phyloP scores from a whole-genome alignment of 2,113 vertebrate species.

The Paracanthobrama guichenoti region DNA sequence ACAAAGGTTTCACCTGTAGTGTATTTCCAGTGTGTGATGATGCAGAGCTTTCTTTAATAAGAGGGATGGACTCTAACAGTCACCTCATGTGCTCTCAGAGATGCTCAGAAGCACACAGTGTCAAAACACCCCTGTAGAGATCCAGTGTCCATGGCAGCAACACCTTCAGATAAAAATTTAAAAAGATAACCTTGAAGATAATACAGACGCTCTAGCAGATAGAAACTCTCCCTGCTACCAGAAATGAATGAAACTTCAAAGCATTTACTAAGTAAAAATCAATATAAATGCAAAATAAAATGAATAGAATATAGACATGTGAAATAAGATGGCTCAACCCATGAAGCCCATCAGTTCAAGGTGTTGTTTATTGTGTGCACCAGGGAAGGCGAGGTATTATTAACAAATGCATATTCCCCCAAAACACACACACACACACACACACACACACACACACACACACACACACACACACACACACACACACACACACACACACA shows the following conservation, averaged over 20 bases:
- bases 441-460: no score
- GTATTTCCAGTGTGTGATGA: neutral
- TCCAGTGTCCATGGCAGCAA: neutral
- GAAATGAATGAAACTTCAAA: neutral
- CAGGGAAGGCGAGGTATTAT: no score
- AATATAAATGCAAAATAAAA: neutral
- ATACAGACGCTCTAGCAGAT: neutral
- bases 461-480: no score
- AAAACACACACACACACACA: no score
- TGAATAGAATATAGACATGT: neutral
- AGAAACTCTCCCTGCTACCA: neutral
- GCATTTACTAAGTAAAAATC: neutral
- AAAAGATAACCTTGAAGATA: constrained; percentile 1
- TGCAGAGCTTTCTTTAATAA: neutral
- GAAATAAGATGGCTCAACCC: no score
- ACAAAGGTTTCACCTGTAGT: neutral
- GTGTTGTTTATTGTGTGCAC: no score
- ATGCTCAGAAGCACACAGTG: neutral
- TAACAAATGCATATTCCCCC: no score
- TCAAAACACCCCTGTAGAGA: neutral
- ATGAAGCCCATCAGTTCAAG: no score
- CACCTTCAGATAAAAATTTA: neutral
- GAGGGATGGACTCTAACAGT: neutral
- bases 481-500: no score
- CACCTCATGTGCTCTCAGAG: neutral